phyloP scores from a whole-genome alignment of 2,797 vertebrate species.

The Fistularia commersonii region DNA sequence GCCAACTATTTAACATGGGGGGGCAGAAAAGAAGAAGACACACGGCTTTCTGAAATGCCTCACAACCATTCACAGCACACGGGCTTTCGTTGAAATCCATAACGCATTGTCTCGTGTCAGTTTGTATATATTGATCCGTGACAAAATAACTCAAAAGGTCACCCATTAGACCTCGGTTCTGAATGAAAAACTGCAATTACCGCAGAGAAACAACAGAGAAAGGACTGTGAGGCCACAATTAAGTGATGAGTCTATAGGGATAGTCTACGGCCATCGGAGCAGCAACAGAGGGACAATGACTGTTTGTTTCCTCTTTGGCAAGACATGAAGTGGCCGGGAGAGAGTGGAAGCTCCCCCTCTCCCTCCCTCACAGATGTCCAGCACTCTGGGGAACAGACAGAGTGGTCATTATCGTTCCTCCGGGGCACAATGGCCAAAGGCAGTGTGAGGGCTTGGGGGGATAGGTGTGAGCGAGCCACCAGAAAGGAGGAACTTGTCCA shows the following conservation, averaged over 20 bases:
- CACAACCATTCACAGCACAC: neutral
- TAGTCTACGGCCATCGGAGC: constrained; percentile 47
- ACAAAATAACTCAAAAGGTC: constrained; percentile 4
- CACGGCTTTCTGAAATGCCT: neutral
- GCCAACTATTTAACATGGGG: constrained; percentile 26
- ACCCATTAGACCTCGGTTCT: constrained; percentile 1
- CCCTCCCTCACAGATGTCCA: constrained; percentile 47
- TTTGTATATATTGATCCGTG: neutral
- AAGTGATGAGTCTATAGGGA: constrained; percentile 57
- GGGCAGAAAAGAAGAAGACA: constrained; percentile 10
- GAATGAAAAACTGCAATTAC: constrained; percentile 21
- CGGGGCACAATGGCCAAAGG: constrained; percentile 38
- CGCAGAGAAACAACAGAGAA: constrained; percentile 26
- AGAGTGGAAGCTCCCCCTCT: constrained; percentile 41
- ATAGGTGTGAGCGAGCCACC: constrained; percentile 45
- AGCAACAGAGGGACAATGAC: constrained; percentile 57
- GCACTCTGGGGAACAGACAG: constrained; percentile 40
- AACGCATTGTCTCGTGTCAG: neutral
- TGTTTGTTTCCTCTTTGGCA: constrained; percentile 68
- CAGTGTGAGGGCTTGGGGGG: constrained; percentile 32
- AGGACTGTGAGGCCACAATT: constrained; percentile 57
- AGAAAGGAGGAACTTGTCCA: constrained; percentile 39
- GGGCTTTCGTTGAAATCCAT: constrained; percentile 1
- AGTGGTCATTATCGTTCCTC: constrained; percentile 55
- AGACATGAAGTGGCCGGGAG: constrained; percentile 55